Conservation (phyloP, 2,888 invertebrate species). For the Imbricaverruca yamaguchii region DNA sequence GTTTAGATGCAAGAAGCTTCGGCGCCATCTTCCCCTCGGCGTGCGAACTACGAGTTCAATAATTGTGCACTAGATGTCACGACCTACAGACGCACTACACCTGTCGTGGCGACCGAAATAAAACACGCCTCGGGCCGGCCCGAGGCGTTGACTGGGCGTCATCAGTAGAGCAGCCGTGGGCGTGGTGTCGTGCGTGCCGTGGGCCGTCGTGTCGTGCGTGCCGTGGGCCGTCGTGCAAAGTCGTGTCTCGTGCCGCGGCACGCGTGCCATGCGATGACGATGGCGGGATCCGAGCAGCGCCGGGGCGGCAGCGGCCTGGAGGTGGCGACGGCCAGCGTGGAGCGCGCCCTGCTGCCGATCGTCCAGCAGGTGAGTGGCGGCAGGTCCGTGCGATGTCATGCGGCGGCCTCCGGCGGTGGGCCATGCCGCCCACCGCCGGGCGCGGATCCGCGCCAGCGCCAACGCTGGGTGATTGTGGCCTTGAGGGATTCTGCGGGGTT, state of each 20-base stretch:
- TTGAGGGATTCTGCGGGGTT: too few species aligned
- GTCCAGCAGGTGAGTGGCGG: conserved; percentile 74
- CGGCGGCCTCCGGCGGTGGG: too few species aligned
- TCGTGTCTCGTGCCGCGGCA: neutral
- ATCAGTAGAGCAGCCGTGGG: neutral
- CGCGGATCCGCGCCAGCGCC: too few species aligned
- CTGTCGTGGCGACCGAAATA: neutral
- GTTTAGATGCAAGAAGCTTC: too few species aligned
- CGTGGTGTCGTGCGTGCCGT: neutral
- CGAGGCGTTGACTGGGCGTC: neutral
- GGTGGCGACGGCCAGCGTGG: conserved; percentile 89
- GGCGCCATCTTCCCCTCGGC: neutral
- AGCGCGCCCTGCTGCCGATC: conserved; percentile 85
- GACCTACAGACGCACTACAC: neutral
- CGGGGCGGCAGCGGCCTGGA: conserved; percentile 47
- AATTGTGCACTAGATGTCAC: neutral
- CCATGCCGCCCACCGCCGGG: too few species aligned
- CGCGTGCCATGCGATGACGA: neutral
- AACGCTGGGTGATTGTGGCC: too few species aligned
- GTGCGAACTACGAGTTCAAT: neutral
- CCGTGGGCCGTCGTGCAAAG: too few species aligned
- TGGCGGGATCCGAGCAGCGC: neutral
- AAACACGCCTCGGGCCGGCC: neutral
- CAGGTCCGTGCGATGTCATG: too few species aligned
- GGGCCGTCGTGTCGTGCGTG: too few species aligned